phyloP scores from a whole-genome alignment of 2,113 vertebrate species.

The Bubalus kerabau region DNA sequence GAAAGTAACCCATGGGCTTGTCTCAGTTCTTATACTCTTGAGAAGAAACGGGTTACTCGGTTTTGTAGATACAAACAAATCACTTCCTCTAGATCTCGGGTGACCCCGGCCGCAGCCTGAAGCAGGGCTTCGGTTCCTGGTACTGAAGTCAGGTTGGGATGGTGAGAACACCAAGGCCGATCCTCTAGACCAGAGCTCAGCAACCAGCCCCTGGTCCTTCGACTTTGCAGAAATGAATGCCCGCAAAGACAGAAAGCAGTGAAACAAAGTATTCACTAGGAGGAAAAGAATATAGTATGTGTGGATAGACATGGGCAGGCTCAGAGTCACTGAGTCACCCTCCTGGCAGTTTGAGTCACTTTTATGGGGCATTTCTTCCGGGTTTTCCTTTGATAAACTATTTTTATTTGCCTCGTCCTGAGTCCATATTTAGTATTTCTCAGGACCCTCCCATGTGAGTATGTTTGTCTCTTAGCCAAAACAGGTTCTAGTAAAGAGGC shows the following conservation, averaged over 20 bases:
- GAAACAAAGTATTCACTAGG: neutral
- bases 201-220: neutral
- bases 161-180: neutral
- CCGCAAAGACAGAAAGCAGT: neutral
- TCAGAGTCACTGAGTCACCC: neutral
- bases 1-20: neutral
- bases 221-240: neutral
- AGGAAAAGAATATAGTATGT: neutral
- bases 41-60: neutral
- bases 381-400: neutral
- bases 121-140: neutral
- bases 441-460: neutral
- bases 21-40: neutral
- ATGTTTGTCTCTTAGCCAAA: neutral
- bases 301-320: neutral
- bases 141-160: neutral
- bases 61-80: neutral
- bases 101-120: neutral
- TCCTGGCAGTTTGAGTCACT: neutral
- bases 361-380: neutral
- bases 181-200: neutral
- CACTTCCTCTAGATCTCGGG: neutral
- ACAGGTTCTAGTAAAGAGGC: neutral
- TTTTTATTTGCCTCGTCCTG: neutral
- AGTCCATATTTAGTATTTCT: neutral